Percentiles rank a stretch among this genome's conserved stretches.
phyloP scores from a whole-genome alignment of 37 sponge, comb jelly and placozoan species.

The Agelas oroides region DNA sequence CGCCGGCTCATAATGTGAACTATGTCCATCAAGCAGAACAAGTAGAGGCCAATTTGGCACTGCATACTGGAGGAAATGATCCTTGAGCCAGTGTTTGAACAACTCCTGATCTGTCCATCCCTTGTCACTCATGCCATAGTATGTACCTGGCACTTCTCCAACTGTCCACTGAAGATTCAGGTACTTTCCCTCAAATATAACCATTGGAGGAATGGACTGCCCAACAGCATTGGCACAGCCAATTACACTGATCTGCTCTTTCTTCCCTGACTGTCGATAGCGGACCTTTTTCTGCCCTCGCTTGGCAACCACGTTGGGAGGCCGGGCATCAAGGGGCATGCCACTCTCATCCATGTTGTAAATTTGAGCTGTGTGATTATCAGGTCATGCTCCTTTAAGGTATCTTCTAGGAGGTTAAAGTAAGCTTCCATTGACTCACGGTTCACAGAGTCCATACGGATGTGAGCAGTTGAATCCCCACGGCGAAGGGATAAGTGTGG shows the following conservation, averaged over 20 bases:
- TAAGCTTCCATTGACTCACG: constrained; percentile 12
- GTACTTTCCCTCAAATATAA: constrained; percentile 39
- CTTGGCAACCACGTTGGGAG: constrained; percentile 34
- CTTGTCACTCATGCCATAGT: constrained; percentile 50
- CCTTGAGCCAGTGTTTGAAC: constrained; percentile 19
- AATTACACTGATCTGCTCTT: constrained; percentile 48
- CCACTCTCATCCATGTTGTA: constrained; percentile 70
- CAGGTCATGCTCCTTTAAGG: background rate
- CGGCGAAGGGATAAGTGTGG: background rate
- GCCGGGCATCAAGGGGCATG: constrained; percentile 46
- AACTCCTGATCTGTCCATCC: constrained; percentile 26
- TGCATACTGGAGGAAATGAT: constrained; percentile 36
- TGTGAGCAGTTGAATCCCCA: constrained; percentile 2
- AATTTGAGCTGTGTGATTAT: constrained; percentile 22
- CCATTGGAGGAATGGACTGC: constrained; percentile 47
- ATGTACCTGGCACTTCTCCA: constrained; percentile 33
- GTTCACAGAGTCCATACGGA: constrained; percentile 40
- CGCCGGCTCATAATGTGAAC: constrained; percentile 29
- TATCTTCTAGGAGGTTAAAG: constrained; percentile 22
- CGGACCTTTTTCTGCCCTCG: constrained; percentile 33
- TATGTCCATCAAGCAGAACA: constrained; percentile 26
- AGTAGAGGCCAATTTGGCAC: constrained; percentile 5
- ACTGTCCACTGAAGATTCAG: constrained; percentile 21
- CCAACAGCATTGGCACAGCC: constrained; percentile 65
- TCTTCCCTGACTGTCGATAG: constrained; percentile 22